Conservation (phyloP, 1,140 invertebrate species). For the Apocrypta bakeri region DNA sequence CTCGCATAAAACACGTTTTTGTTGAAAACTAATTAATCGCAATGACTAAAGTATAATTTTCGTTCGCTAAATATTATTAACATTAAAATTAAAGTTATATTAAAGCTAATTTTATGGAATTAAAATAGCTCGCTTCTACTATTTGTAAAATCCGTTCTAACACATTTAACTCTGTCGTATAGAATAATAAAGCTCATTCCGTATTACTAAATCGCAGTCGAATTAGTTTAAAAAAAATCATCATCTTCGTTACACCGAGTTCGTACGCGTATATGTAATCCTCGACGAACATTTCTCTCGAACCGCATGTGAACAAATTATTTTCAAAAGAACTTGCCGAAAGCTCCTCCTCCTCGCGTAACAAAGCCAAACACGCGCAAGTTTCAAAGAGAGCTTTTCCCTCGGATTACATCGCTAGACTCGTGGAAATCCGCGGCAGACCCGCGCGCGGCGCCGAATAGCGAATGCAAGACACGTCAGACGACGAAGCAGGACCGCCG, state of each 20-base stretch:
- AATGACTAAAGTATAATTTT: too few relatives aligned
- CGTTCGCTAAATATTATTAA: too few relatives aligned
- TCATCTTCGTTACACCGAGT: neutral
- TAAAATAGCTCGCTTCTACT: too few relatives aligned
- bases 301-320: conserved; percentile 18
- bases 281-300: neutral
- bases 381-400: conserved; percentile 32
- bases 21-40: too few relatives aligned
- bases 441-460: neutral
- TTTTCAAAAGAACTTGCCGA: neutral
- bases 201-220: too few relatives aligned
- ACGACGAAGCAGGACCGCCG: neutral
- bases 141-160: too few relatives aligned
- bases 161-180: too few relatives aligned
- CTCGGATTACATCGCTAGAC: conserved; percentile 17
- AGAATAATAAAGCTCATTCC: too few relatives aligned
- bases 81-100: too few relatives aligned
- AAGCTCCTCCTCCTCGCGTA: neutral
- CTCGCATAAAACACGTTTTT: too few relatives aligned
- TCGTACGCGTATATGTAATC: neutral
- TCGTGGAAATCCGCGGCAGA: neutral
- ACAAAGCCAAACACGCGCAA: conserved; percentile 27
- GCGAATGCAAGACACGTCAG: conserved; percentile 24
- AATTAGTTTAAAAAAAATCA: too few relatives aligned
- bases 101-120: too few relatives aligned